Evolutionary conservation across 2,113 vertebrate species (phyloP), one percentile per base, ranked within the genome.

Genomic region (Syrmaticus mikado): DNA sequence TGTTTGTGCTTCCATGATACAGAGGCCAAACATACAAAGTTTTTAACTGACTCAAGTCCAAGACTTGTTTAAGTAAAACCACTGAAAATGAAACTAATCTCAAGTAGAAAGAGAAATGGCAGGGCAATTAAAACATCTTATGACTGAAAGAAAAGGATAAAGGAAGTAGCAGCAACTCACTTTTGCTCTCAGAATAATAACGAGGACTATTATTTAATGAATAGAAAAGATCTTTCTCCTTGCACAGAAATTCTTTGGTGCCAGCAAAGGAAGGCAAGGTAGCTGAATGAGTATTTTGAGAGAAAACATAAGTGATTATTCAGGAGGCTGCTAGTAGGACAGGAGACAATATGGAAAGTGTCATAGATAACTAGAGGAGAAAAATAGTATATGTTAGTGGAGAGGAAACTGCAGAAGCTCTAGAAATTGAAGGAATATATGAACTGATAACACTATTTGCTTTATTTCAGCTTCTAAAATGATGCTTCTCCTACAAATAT

Each of bases 41-140:
- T 96, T 97, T 97, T 95, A 92, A 90, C 79, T 94, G 87, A 96
- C 95, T 62, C 89, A 34, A 90, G 24, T 89, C 94, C 95, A 96
- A 94, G 76, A 77, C 70, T 94, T 95, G 72, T 80, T 89, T 95
- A 95, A 94, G 85, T 72, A 41, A 84, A 90, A 82, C 83, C 92
- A 93, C 92, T 97, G 97, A 97, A 95, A 97, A 97, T 90, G 93
- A 93, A 95, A 97, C 93, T 32, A 83, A 96, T 92, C 95, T 91
- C 90, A 48, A 85, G 86, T 91, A 94, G 52, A 75, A 84, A 90
- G 82, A 72, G 66, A 95, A 93, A 94, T 81, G 91, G 43, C 73
- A 87, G 36, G 46, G 76, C 70, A 94, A 28, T 75, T 83, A 86
- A 96, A 96, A 94, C 70, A 78, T 89, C 80, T 92, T 92, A 28